These are phyloP conservation scores for Dendrocincla fuliginosa DNA, from an alignment of 2,797 vertebrate genomes.

Conservation along the genomic window DNA sequence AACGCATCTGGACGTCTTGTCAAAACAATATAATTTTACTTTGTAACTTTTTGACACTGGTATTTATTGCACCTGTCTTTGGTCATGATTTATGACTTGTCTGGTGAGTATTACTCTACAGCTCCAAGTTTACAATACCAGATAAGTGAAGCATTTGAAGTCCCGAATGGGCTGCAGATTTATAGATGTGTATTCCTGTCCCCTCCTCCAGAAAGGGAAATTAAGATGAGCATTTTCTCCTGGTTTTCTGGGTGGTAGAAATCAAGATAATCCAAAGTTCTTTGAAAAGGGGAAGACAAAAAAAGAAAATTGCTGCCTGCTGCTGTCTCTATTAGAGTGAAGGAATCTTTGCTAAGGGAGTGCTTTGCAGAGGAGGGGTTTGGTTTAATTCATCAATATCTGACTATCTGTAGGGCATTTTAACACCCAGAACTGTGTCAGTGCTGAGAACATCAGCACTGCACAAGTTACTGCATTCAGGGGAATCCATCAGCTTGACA, in stretches of 20 bases:
- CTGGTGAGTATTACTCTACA: conserved; percentile 83
- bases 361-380: background rate
- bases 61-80: conserved; percentile 84
- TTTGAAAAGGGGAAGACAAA: background rate
- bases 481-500: background rate
- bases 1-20: conserved; percentile 85
- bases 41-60: conserved; percentile 81
- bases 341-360: background rate
- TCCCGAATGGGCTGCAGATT: conserved; percentile 59
- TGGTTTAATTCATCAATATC: background rate
- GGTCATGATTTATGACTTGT: conserved; percentile 93
- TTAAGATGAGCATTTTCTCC: conserved; percentile 33
- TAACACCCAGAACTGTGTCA: background rate
- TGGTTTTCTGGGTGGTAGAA: conserved; percentile 23
- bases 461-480: fast-evolving
- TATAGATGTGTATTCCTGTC: conserved; percentile 59
- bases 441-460: background rate
- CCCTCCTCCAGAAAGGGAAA: conserved; percentile 14
- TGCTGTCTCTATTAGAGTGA: background rate
- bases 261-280: background rate
- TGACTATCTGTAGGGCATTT: background rate
- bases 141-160: conserved; percentile 85
- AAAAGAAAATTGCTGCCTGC: background rate
- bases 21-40: conserved; percentile 89
- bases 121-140: conserved; percentile 79